Base-by-base conservation (phyloP, 2,888 invertebrate genomes). In the Heteropelma amictum region DNA sequence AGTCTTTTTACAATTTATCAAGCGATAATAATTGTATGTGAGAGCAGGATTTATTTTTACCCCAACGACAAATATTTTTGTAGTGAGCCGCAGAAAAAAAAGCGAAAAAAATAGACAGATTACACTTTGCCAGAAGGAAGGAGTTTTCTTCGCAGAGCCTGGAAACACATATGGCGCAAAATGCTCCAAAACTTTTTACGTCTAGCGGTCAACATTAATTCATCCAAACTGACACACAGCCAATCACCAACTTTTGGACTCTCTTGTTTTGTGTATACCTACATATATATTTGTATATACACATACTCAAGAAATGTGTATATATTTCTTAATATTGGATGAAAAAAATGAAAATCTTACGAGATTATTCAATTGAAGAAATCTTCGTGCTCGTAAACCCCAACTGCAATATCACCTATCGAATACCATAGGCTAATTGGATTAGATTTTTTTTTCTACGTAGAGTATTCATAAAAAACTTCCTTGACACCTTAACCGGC, bases 341-440 rank as follows among this genome's bases (percentile, higher is more conserved):
- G 21, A n/a, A 28, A 47, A 14, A 21, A 12, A 42, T 19, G 45
- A 70, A 58, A 60, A 67, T 77, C 72, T 72, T 38, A 49, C 45
- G 60, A 76, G 84, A 85, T 85, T 85, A 7, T 17, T 38, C 7
- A 26, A 63, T 49, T 28, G 3, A n/a, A 38, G 81, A 83, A 84
- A 86, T 86, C 82, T 83, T 79, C 72, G 77, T 77, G 77, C 60
- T 80, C 78, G 77, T 81, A 79, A 81, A 81, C 83, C 82, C 79
- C 78, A 78, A 64, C 73, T 78, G 80, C 77, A 79, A 75, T 80
- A 63, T 19, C 38, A 79, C 80, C 79, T 76, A 80, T 68, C 72
- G 78, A 77, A 80, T 80, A 77, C 77, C 75, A 80, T 82, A 83
- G 80, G 76, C 82, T 85, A 82, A 85, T 85, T 85, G 79, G 76